Percentiles rank a stretch among this genome's conserved stretches.
phyloP scores from a whole-genome alignment of 2,113 vertebrate species.

The Colistium nudipinnis region DNA sequence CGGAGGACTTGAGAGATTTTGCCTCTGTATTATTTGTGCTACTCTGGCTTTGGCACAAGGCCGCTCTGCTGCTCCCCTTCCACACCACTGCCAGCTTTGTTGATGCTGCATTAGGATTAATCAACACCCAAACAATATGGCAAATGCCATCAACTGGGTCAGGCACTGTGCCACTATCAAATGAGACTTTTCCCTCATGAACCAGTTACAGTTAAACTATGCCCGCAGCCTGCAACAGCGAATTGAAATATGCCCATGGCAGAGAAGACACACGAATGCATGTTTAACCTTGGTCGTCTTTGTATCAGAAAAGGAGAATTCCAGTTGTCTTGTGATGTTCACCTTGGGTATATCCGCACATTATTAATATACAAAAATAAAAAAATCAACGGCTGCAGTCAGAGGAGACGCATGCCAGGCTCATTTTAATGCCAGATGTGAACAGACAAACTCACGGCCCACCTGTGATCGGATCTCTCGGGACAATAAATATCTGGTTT shows the following conservation, averaged over 20 bases:
- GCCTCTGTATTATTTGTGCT: slow-evolving; percentile 20
- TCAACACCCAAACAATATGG: slow-evolving; percentile 77
- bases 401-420: no score
- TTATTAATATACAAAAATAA: no score
- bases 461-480: no score
- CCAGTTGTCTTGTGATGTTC: not conserved
- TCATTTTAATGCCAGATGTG: no score
- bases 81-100: slow-evolving; percentile 65
- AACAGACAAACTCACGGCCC: no score
- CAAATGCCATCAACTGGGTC: slow-evolving; percentile 73
- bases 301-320: not conserved
- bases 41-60: slow-evolving; percentile 46
- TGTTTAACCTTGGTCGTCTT: not conserved
- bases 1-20: slow-evolving; percentile 53
- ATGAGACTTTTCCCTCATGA: slow-evolving; percentile 54
- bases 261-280: not conserved
- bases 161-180: slow-evolving; percentile 60
- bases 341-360: not conserved
- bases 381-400: no score
- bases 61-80: slow-evolving; percentile 62
- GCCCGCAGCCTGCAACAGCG: slow-evolving; percentile 17
- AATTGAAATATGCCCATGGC: slow-evolving; percentile 36
- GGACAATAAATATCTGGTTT: no score
- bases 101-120: slow-evolving; percentile 73
- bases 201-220: slow-evolving; percentile 63